Conservation (phyloP, 2,797 vertebrate species). For the Potorous gilbertii region DNA sequence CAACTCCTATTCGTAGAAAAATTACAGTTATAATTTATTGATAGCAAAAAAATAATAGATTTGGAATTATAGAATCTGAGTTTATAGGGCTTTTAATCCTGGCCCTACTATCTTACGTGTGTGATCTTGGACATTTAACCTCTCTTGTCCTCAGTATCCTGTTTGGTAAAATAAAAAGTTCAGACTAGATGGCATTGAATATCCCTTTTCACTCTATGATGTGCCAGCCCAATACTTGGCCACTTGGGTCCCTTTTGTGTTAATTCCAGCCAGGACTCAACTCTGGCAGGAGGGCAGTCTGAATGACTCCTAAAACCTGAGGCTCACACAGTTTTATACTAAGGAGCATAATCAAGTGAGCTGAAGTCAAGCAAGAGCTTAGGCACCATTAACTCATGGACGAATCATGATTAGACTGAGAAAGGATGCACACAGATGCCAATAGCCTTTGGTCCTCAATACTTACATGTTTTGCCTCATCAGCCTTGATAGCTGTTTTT, state of each 20-base stretch:
- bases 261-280: background rate
- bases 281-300: background rate
- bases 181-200: background rate
- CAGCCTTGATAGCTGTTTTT: background rate
- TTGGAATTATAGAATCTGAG: background rate
- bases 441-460: background rate
- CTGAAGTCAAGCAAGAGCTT: background rate
- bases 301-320: background rate
- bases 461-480: background rate
- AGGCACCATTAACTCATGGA: background rate
- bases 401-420: background rate
- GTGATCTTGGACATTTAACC: background rate
- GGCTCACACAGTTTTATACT: background rate
- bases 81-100: background rate
- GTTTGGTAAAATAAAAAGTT: background rate
- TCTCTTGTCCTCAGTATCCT: background rate
- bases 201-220: background rate
- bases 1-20: background rate
- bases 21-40: background rate
- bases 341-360: background rate
- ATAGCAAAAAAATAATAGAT: background rate
- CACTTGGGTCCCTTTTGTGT: background rate
- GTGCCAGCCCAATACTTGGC: background rate
- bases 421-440: background rate
- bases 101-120: background rate